phyloP scores from a whole-genome alignment of 2,888 invertebrate species.

The Apotomis capreana region DNA sequence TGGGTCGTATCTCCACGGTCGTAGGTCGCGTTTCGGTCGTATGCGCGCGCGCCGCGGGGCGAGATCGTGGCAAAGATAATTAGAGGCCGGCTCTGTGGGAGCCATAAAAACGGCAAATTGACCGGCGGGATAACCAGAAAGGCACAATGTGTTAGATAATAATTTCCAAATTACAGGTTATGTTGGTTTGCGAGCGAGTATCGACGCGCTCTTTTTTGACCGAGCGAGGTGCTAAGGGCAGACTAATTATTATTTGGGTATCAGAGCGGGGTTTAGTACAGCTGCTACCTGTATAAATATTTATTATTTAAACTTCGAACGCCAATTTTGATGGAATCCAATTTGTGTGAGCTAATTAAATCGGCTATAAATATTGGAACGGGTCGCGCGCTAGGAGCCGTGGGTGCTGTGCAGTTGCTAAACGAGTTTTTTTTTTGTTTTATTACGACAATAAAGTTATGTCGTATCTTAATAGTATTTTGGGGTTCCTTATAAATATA shows the following conservation, averaged over 20 bases:
- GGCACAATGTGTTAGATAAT: conserved; percentile 84
- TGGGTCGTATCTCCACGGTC: conserved; percentile 48
- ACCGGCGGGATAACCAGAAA: conserved; percentile 84
- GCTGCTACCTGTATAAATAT: conserved; percentile 84
- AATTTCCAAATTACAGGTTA: conserved; percentile 84
- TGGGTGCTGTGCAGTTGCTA: conserved; percentile 30
- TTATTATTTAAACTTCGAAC: conserved; percentile 80
- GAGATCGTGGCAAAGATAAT: conserved; percentile 81
- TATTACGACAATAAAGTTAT: conserved; percentile 40
- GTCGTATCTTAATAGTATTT: conserved; percentile 37
- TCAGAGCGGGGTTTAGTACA: conserved; percentile 79
- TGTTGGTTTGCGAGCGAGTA: conserved; percentile 78
- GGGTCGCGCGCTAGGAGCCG: conserved; percentile 42
- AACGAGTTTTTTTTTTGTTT: conserved; percentile 35
- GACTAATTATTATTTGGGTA: conserved; percentile 83
- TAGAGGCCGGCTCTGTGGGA: conserved; percentile 82
- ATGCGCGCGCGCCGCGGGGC: conserved; percentile 69
- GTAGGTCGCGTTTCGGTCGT: conserved; percentile 49
- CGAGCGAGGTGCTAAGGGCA: conserved; percentile 82
- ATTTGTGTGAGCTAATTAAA: conserved; percentile 64
- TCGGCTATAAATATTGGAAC: conserved; percentile 58
- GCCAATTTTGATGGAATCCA: conserved; percentile 77
- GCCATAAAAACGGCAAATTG: conserved; percentile 84
- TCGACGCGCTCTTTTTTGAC: conserved; percentile 74
- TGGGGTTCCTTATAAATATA: conserved; percentile 13